Percentiles rank a stretch among this genome's conserved stretches.
phyloP scores from a whole-genome alignment of 2,888 invertebrate species.

The Leucoma salicis region DNA sequence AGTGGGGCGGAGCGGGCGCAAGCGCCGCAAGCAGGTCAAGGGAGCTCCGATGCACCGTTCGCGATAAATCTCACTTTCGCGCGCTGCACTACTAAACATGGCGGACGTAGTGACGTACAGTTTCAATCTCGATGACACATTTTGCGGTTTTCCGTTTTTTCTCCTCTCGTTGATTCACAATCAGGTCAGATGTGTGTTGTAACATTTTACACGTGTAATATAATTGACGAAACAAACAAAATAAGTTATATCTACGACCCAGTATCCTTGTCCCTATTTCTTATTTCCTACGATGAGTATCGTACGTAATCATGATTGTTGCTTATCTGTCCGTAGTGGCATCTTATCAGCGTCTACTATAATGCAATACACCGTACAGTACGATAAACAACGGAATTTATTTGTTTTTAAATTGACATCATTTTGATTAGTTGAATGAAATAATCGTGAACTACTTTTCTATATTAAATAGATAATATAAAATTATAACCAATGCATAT shows the following conservation, averaged over 20 bases:
- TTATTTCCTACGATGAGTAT: constrained; percentile 69
- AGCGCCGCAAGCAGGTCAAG: constrained; percentile 73
- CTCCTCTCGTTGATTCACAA: constrained; percentile 22
- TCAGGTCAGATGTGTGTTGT: constrained; percentile 49
- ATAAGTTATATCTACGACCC: constrained; percentile 57
- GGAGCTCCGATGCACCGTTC: constrained; percentile 79
- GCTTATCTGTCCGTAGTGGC: constrained; percentile 59
- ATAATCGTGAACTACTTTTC: neutral
- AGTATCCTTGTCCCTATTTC: constrained; percentile 78
- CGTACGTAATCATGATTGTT: constrained; percentile 69
- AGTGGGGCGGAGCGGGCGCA: constrained; percentile 35
- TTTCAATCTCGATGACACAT: constrained; percentile 67
- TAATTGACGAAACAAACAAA: constrained; percentile 69
- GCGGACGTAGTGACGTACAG: constrained; percentile 64
- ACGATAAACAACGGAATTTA: constrained; percentile 55
- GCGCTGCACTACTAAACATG: constrained; percentile 73
- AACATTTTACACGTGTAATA: constrained; percentile 64
- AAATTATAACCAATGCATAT: neutral
- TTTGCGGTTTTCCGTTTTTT: constrained; percentile 33
- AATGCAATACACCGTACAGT: constrained; percentile 57
- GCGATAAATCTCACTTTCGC: constrained; percentile 82
- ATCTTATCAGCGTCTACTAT: constrained; percentile 65
- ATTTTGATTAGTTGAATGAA: constrained; percentile 32
- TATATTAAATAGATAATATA: neutral
- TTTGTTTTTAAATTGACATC: constrained; percentile 52